Evolutionary conservation across 2,888 invertebrate species (phyloP).

Genomic region (Brachynemurus nebulosus): DNA sequence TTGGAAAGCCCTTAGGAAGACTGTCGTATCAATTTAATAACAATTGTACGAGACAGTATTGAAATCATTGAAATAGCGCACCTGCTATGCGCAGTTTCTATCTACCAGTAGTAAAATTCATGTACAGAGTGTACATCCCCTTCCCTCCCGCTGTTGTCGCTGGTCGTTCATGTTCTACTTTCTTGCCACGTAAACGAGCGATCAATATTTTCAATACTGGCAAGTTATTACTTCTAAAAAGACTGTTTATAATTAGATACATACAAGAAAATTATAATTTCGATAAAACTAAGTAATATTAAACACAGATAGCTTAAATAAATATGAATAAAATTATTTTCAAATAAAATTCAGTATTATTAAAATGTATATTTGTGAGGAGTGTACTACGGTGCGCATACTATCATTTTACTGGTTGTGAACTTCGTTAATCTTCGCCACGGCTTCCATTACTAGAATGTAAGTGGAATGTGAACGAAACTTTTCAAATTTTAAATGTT

Average conservation of each 20-base stretch:
- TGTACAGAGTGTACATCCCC: not conserved
- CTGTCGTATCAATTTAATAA: too few species aligned
- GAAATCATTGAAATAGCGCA: too few species aligned
- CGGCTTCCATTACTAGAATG: slow-evolving; percentile 10
- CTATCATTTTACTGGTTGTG: not conserved
- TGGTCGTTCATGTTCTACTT: not conserved
- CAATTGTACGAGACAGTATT: too few species aligned
- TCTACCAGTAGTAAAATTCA: too few species aligned
- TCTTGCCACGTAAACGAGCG: slow-evolving; percentile 8
- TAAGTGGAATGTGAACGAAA: slow-evolving; percentile 7
- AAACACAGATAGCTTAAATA: too few species aligned
- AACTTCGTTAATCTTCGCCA: slow-evolving; percentile 7
- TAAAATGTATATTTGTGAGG: not conserved
- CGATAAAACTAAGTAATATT: too few species aligned
- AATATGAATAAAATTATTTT: too few species aligned
- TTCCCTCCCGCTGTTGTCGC: not conserved
- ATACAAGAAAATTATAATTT: too few species aligned
- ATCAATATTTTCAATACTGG: slow-evolving; percentile 7
- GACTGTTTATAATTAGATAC: too few species aligned
- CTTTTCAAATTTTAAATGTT: not conserved
- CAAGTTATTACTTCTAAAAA: too few species aligned
- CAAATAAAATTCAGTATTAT: too few species aligned
- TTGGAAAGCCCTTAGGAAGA: too few species aligned
- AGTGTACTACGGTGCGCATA: not conserved
- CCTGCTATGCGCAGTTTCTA: not conserved